Percentiles rank a stretch among this genome's conserved stretches.
These are phyloP conservation scores for Neosilurus hyrtlii DNA, from an alignment of 2,797 vertebrate species.

Conservation along the genomic window DNA sequence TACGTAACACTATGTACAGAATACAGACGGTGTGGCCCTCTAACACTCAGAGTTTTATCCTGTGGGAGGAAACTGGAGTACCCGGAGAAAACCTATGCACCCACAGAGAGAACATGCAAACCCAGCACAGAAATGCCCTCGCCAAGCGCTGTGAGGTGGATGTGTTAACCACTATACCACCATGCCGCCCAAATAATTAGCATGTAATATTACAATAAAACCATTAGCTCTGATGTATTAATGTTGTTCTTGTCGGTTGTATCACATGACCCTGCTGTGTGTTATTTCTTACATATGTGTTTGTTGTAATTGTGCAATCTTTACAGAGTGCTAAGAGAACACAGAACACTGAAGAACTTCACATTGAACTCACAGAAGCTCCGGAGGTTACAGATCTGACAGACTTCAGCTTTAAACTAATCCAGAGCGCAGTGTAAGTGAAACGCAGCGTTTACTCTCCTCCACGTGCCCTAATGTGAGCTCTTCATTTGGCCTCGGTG, in stretches of 20 bases:
- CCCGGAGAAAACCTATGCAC: no score
- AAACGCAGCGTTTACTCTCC: slow-evolving; percentile 6
- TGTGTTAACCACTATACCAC: no score
- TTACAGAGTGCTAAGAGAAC: not conserved
- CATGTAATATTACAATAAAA: not conserved
- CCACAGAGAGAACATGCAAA: no score
- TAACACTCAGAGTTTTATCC: not conserved
- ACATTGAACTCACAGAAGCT: not conserved
- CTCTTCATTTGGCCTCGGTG: slow-evolving; percentile 33
- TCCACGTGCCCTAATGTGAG: slow-evolving; percentile 30
- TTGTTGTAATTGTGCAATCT: not conserved
- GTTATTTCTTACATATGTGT: not conserved
- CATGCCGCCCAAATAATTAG: no score
- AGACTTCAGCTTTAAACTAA: not conserved
- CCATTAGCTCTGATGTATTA: not conserved
- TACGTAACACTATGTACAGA: not conserved
- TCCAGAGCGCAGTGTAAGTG: not conserved
- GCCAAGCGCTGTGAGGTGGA: no score
- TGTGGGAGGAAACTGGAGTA: no score
- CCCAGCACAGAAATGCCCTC: no score
- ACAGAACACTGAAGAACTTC: not conserved
- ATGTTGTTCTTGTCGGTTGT: not conserved
- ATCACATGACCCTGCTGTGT: not conserved
- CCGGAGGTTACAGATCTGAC: not conserved
- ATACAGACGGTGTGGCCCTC: not conserved